These are phyloP conservation scores for Campopleginae sp. DNA, from an alignment of 2,888 invertebrate genomes.

Conservation along the genomic window DNA sequence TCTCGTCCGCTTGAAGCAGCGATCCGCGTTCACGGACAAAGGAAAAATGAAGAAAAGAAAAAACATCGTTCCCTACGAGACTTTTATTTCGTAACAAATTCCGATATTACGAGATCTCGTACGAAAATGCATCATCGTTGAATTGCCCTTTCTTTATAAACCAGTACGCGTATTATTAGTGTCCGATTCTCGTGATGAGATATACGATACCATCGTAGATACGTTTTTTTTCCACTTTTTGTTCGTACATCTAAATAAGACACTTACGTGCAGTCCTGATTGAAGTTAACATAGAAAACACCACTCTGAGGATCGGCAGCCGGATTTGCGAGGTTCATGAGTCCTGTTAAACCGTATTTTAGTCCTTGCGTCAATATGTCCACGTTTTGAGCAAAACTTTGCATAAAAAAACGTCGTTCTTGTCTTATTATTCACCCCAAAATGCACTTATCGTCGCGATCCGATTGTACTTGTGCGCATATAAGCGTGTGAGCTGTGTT, in stretches of 20 bases:
- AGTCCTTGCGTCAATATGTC: slow-evolving; percentile 85
- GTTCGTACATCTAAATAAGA: slow-evolving; percentile 7
- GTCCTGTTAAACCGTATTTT: slow-evolving; percentile 87
- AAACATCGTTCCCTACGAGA: slow-evolving; percentile 27
- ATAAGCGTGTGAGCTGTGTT: background rate
- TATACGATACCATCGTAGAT: background rate
- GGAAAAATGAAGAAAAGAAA: slow-evolving; percentile 35
- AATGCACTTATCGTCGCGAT: slow-evolving; percentile 65
- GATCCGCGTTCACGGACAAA: slow-evolving; percentile 56
- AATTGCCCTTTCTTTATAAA: slow-evolving; percentile 2
- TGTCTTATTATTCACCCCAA: slow-evolving; percentile 52
- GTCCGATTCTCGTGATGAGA: slow-evolving; percentile 3
- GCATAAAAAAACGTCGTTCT: slow-evolving; percentile 83
- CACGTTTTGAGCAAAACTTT: slow-evolving; percentile 84
- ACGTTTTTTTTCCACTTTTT: slow-evolving; percentile 8
- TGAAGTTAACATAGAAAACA: slow-evolving; percentile 97
- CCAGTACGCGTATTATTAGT: background rate
- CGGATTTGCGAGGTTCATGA: slow-evolving; percentile 94
- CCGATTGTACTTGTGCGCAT: slow-evolving; percentile 30
- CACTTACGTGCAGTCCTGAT: slow-evolving; percentile 99
- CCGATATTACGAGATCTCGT: slow-evolving; percentile 17
- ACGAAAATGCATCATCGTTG: slow-evolving; percentile 5
- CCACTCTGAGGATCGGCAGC: slow-evolving; percentile 92
- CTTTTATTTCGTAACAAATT: slow-evolving; percentile 13
- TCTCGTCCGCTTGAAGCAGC: slow-evolving; percentile 48